Evolutionary conservation across 2,797 vertebrate species (phyloP).

Genomic region (Poecilia velifera): DNA sequence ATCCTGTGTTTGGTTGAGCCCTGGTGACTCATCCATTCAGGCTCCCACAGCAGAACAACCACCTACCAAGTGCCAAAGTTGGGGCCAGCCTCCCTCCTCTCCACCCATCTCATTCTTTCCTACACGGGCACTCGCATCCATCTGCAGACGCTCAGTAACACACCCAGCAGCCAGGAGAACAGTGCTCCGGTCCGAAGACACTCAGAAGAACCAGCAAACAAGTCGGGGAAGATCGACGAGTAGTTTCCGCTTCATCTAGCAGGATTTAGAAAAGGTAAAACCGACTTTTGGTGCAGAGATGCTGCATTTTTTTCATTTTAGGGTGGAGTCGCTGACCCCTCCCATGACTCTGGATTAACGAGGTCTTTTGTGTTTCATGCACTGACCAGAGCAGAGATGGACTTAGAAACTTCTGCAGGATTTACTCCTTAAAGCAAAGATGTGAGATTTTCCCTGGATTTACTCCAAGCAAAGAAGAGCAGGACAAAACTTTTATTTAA

Average conservation of each 20-base stretch:
- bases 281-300: accelerated
- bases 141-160: constrained; percentile 48
- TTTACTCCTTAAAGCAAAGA: neutral
- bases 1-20: constrained; percentile 27
- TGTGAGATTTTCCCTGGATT: neutral
- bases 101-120: constrained; percentile 78
- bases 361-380: neutral
- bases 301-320: constrained; percentile 20
- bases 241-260: constrained; percentile 11
- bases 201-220: neutral
- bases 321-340: constrained; percentile 59
- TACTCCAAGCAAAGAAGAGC: neutral
- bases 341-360: constrained; percentile 37
- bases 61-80: constrained; percentile 62
- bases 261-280: constrained; percentile 56
- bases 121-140: constrained; percentile 63
- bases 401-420: neutral
- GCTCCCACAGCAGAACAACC: constrained; percentile 38
- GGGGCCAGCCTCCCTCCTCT: constrained; percentile 66
- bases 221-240: neutral
- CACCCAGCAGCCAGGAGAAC: constrained; percentile 8
- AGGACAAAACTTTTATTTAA: neutral
- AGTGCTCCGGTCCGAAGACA: neutral
- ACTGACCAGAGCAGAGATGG: neutral
- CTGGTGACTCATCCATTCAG: constrained; percentile 68